Percentiles rank a stretch among this genome's conserved stretches.
These are phyloP conservation scores for Atlantisia rogersi DNA, from an alignment of 2,113 vertebrate genomes.

Conservation along the genomic window DNA sequence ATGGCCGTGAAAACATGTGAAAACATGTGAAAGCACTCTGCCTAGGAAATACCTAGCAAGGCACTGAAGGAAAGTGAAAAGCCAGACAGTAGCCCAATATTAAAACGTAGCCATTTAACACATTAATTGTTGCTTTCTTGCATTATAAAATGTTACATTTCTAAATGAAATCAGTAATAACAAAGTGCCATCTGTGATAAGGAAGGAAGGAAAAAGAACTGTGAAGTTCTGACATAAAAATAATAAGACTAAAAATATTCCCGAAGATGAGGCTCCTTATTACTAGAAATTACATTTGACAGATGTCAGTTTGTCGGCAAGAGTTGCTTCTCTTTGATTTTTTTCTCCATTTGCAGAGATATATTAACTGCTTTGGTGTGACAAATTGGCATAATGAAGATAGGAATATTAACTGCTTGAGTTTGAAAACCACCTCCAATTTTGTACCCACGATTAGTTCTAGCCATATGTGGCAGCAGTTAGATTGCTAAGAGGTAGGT, in stretches of 20 bases:
- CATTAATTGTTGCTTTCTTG: not conserved
- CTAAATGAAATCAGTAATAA: not conserved
- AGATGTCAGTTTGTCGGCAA: conserved; percentile 1
- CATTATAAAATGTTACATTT: not conserved
- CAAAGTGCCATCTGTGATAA: not conserved
- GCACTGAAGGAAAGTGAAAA: not conserved
- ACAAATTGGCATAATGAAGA: conserved; percentile 16
- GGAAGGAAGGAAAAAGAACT: not conserved
- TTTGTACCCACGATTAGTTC: not conserved
- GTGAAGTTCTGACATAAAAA: conserved; percentile 9
- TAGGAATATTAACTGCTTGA: not conserved
- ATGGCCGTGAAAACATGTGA: not conserved
- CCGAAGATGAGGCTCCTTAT: not conserved
- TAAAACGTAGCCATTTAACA: not conserved
- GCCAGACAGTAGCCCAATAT: not conserved
- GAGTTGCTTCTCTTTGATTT: not conserved
- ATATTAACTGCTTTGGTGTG: conserved; percentile 1
- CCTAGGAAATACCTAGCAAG: not conserved
- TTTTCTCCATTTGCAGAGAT: not conserved
- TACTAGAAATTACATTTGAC: conserved; percentile 24
- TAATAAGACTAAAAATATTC: conserved; percentile 22
- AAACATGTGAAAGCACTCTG: not conserved
- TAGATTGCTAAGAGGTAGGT: not conserved
- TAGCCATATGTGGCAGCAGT: not conserved
- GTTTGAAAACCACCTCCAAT: not conserved